Base-by-base conservation (phyloP, 1,140 invertebrate genomes). In the Nymphalis io region DNA sequence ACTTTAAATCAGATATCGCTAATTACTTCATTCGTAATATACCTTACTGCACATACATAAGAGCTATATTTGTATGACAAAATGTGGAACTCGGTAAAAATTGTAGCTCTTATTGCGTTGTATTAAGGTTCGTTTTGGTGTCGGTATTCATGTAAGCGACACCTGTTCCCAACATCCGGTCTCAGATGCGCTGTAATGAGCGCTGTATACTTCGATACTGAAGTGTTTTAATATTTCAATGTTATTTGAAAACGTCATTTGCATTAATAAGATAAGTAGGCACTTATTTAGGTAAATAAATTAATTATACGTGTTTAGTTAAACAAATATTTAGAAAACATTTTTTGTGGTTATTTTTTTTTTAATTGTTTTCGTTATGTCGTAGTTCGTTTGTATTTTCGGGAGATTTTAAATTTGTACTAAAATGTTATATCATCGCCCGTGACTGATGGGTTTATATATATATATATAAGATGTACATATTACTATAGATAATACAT, bases 81-180 rank as follows among this genome's bases (percentile, higher is more conserved):
- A 27, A 23, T 20, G 12, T 3, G 51, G 13, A 27, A 13, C 12
- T 55, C 4, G 12, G 15, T 23, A 4, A 8, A 15, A 23, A 15
- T 15, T 0, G 23, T 55, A 4, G 33, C 18, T 12, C 60, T 65
- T 69, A 72, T 68, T 21, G 0, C 38, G 2, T 55, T 23, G 38
- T 21, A 51, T 65, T 76, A 74, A 60, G 58, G 69, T 60, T 64
- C 42, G 55, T 59, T 65, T 74, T 74, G 16, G 46, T 68, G 23
- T 60, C 27, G 65, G 51, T 51, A 57, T 57, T 39, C 21, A 48
- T 69, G 75, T 72, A 75, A 76, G 72, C 74, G 83, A 85, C 83
- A 85, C 83, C 83, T 85, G 83, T 83, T 81, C 74, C 60, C 70
- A 70, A 74, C 81, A 84, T 86, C 84, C 84, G 84, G 82, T 74